A percentile compares a stretch with the other conserved stretches of the same genome.
Evolutionary conservation across 2,888 invertebrate species (phyloP).

Genomic region (Syrphus vitripennis): DNA sequence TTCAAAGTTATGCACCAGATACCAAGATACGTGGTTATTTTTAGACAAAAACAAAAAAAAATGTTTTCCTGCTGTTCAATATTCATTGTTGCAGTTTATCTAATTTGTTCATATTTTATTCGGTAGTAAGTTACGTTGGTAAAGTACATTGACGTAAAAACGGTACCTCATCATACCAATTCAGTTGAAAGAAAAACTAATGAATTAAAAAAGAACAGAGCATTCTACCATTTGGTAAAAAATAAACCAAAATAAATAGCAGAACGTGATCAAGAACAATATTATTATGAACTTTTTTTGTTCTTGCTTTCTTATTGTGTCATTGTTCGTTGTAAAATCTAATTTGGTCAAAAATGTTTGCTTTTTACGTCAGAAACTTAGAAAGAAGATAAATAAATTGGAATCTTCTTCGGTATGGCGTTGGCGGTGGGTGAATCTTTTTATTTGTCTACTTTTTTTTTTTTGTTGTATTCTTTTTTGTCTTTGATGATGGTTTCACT

Average conservation of each 20-base stretch:
- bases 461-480: not conserved
- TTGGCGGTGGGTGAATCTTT: constrained; percentile 26
- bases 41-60: no score
- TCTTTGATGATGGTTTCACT: constrained; percentile 5
- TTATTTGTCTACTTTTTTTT: not conserved
- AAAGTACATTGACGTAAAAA: no score
- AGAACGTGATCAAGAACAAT: constrained; percentile 26
- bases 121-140: no score
- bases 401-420: no score
- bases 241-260: not conserved
- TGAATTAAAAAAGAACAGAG: no score
- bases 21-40: no score
- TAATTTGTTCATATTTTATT: no score
- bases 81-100: no score
- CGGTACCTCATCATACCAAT: no score
- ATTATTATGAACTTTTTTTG: not conserved
- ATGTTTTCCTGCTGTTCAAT: no score
- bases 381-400: constrained; percentile 36
- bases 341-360: constrained; percentile 61
- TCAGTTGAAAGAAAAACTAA: no score
- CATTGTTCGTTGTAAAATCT: constrained; percentile 38
- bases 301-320: not conserved
- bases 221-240: not conserved
- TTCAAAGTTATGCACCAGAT: no score
- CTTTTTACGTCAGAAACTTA: constrained; percentile 43